Evolutionary conservation across 2,113 vertebrate species (phyloP).

Genomic region (Panthera leo): DNA sequence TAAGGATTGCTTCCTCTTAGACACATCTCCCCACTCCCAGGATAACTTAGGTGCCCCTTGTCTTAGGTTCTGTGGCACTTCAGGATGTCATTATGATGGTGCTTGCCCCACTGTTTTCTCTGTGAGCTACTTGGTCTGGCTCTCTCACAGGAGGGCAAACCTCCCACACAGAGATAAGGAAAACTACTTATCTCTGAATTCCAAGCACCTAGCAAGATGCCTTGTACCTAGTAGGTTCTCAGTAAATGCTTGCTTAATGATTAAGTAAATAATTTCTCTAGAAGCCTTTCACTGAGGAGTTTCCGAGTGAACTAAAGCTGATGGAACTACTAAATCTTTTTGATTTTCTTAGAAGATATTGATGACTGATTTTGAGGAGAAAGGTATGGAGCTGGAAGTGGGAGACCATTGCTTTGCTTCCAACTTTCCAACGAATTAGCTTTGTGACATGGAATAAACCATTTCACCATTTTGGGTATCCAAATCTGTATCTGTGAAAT

Average conservation of each 20-base stretch:
- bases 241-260: not conserved
- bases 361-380: not conserved
- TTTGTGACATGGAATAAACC: not conserved
- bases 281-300: not conserved
- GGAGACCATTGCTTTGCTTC: not conserved
- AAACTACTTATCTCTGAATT: not conserved
- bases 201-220: not conserved
- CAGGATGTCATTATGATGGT: not conserved
- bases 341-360: constrained; percentile 6
- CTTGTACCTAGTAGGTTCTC: not conserved
- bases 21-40: not conserved
- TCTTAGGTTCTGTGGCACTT: not conserved
- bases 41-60: not conserved
- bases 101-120: not conserved
- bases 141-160: not conserved
- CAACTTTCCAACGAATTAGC: not conserved
- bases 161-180: not conserved
- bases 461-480: not conserved
- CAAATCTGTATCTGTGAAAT: not conserved
- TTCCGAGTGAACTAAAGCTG: not conserved
- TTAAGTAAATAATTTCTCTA: not conserved
- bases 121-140: not conserved
- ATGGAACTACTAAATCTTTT: not conserved
- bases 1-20: not conserved
- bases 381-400: not conserved